Percentiles rank a stretch among this genome's conserved stretches.
Conservation (phyloP, 2,888 invertebrate genomes). For the Cheilosia scutellata region DNA sequence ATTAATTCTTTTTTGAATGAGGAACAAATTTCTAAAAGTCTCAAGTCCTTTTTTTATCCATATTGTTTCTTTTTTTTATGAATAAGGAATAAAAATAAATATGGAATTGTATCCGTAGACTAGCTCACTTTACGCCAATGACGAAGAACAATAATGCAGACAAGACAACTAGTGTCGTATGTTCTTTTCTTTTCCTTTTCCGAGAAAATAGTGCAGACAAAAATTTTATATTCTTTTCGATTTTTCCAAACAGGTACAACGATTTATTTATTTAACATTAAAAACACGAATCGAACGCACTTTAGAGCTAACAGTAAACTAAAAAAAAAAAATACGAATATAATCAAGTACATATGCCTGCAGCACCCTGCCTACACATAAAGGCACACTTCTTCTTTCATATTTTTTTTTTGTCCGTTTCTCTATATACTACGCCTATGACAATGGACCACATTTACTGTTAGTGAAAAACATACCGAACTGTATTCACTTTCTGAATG, state of each 20-base stretch:
- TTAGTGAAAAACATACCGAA: slow-evolving; percentile 15
- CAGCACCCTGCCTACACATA: slow-evolving; percentile 10
- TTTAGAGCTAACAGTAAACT: slow-evolving; percentile 2
- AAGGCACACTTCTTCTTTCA: slow-evolving; percentile 18
- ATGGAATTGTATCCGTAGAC: neutral
- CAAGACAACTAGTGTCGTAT: too few relatives aligned
- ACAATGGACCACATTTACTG: slow-evolving; percentile 23
- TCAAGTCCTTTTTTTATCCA: neutral
- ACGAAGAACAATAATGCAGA: too few relatives aligned
- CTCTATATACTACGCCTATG: slow-evolving; percentile 21
- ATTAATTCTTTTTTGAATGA: neutral
- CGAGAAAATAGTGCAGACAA: too few relatives aligned
- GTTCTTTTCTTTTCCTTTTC: too few relatives aligned
- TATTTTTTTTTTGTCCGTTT: neutral
- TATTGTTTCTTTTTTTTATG: neutral
- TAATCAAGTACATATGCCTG: neutral
- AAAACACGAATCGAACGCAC: neutral
- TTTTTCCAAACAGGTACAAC: too few relatives aligned
- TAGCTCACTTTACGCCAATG: too few relatives aligned
- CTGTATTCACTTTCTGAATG: slow-evolving; percentile 39
- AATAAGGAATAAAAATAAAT: neutral
- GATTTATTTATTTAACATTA: neutral
- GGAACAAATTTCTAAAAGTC: neutral
- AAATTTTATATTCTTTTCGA: too few relatives aligned
- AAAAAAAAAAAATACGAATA: neutral